phyloP scores from a whole-genome alignment of 2,797 vertebrate genomes.

The Chelmon rostratus region DNA sequence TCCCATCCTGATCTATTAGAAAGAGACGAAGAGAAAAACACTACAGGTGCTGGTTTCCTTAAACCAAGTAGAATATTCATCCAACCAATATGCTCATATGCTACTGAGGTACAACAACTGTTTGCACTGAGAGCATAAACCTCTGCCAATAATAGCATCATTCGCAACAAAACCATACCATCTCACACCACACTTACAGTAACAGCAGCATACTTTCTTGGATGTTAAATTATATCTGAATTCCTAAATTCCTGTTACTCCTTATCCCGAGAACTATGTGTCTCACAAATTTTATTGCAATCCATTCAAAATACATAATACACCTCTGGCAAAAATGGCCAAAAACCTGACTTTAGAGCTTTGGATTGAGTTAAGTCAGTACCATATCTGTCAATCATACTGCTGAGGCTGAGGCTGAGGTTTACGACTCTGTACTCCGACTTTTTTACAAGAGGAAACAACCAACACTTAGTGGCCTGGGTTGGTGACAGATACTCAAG shows the following conservation, averaged over 20 bases:
- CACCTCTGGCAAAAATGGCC: neutral
- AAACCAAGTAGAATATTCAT: neutral
- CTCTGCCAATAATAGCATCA: neutral
- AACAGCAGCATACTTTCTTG: neutral
- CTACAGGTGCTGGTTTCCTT: neutral
- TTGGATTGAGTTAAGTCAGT: constrained; percentile 20
- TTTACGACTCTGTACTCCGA: constrained; percentile 36
- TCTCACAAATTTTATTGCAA: neutral
- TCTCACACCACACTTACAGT: neutral
- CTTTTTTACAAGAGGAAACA: constrained; percentile 33
- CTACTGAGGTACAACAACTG: neutral
- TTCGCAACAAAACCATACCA: neutral
- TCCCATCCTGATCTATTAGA: neutral
- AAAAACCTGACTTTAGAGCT: neutral
- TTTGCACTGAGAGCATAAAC: neutral
- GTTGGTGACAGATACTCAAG: constrained; percentile 21
- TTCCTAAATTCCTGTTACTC: neutral
- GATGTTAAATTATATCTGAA: neutral
- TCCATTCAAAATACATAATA: neutral
- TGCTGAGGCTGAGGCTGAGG: constrained; percentile 20
- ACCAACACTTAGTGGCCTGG: constrained; percentile 18
- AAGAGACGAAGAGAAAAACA: neutral
- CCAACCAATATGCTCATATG: neutral
- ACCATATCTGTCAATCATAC: constrained; percentile 17
- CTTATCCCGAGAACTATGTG: neutral